These are phyloP conservation scores for Drosophila demipolita DNA, from an alignment of 2,888 invertebrate genomes.

Conservation along the genomic window DNA sequence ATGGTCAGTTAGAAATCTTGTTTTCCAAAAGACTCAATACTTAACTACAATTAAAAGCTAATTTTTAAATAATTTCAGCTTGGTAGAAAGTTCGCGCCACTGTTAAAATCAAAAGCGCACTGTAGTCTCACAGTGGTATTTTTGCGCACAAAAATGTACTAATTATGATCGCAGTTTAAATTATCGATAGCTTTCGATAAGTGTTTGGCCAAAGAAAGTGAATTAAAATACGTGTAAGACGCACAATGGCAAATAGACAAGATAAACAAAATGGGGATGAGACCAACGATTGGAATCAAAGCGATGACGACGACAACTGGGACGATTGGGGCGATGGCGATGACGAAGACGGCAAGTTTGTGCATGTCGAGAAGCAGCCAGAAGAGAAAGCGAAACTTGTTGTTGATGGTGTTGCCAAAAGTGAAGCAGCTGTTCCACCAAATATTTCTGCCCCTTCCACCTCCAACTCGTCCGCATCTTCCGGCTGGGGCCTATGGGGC, in stretches of 20 bases:
- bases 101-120: neutral
- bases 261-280: slow-evolving; percentile 39
- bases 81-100: slow-evolving; percentile 5
- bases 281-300: slow-evolving; percentile 70
- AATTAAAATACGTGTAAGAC: slow-evolving; percentile 51
- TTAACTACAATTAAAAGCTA: neutral
- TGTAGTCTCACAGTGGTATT: slow-evolving; percentile 16
- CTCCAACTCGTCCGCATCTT: slow-evolving; percentile 34
- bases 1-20: neutral
- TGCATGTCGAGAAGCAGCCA: slow-evolving; percentile 51
- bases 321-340: slow-evolving; percentile 82
- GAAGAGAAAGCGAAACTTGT: slow-evolving; percentile 3
- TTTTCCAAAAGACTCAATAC: neutral
- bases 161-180: slow-evolving; percentile 6
- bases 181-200: slow-evolving; percentile 28
- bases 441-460: slow-evolving; percentile 3
- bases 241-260: slow-evolving; percentile 55
- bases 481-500: slow-evolving; percentile 87
- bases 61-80: neutral
- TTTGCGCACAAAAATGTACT: slow-evolving; percentile 5
- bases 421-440: slow-evolving; percentile 7
- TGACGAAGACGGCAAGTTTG: slow-evolving; percentile 74
- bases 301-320: slow-evolving; percentile 80
- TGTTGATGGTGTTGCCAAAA: neutral
- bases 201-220: slow-evolving; percentile 1